phyloP scores from a whole-genome alignment of 2,113 vertebrate genomes.

The Scomber scombrus region DNA sequence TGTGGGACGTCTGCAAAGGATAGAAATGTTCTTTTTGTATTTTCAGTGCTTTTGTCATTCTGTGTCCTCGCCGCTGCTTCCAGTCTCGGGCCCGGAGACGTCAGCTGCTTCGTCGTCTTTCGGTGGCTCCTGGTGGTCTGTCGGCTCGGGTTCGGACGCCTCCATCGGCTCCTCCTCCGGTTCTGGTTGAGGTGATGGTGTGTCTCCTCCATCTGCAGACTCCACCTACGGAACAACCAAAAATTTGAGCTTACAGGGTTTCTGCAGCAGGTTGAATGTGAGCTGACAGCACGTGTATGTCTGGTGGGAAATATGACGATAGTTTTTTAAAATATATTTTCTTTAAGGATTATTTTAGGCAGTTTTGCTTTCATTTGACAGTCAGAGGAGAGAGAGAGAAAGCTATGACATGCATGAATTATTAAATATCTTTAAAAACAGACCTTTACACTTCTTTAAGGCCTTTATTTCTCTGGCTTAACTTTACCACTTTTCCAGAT shows the following conservation, averaged over 20 bases:
- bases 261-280: no score
- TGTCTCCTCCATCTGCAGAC: constrained; percentile 14
- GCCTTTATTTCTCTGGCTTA: neutral
- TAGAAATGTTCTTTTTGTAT: constrained; percentile 12
- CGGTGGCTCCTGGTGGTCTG: constrained; percentile 40
- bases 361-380: no score
- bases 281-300: no score
- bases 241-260: neutral
- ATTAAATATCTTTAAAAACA: no score
- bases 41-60: constrained; percentile 46
- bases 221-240: constrained; percentile 66
- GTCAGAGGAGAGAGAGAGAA: no score
- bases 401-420: no score
- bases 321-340: no score
- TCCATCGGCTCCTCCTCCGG: constrained; percentile 79
- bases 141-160: constrained; percentile 24
- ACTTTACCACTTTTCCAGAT: neutral
- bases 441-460: neutral
- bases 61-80: constrained; percentile 40
- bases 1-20: neutral
- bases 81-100: neutral
- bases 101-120: constrained; percentile 59
- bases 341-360: no score
- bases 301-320: no score
- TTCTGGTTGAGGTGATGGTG: constrained; percentile 39